Evolutionary conservation across 2,113 vertebrate species (phyloP).

Genomic region (Cheirogaleus medius): DNA sequence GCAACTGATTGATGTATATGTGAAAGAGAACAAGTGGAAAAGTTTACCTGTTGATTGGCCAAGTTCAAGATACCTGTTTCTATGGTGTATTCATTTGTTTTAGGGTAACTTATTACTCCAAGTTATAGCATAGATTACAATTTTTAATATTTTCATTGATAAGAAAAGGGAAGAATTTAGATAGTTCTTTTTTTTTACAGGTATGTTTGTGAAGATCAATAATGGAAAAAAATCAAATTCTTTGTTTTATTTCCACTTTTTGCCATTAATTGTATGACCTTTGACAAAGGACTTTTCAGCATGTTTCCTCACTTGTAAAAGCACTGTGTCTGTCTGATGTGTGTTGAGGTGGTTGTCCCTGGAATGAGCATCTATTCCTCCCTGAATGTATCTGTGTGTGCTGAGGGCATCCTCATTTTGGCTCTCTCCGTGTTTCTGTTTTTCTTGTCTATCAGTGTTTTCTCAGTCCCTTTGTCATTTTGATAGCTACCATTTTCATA

Average conservation of each 20-base stretch:
- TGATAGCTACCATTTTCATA: neutral
- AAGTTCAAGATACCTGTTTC: neutral
- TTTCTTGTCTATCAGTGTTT: neutral
- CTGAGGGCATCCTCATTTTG: neutral
- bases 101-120: neutral
- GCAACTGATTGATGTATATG: neutral
- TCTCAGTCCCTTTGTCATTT: neutral
- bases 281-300: neutral
- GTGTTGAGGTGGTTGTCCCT: no score
- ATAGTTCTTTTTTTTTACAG: neutral
- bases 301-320: neutral
- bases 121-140: neutral
- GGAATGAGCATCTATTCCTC: neutral
- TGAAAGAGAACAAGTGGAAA: neutral
- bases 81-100: neutral
- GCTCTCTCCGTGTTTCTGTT: neutral
- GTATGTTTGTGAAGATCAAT: neutral
- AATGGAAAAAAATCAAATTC: conserved; percentile 18
- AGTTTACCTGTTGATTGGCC: neutral
- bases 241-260: neutral
- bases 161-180: conserved; percentile 23
- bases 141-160: neutral
- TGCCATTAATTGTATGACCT: neutral
- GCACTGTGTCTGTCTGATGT: neutral
- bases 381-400: neutral